These are phyloP conservation scores for Trachops cirrhosus DNA, from an alignment of 2,797 vertebrate genomes.

Conservation along the genomic window DNA sequence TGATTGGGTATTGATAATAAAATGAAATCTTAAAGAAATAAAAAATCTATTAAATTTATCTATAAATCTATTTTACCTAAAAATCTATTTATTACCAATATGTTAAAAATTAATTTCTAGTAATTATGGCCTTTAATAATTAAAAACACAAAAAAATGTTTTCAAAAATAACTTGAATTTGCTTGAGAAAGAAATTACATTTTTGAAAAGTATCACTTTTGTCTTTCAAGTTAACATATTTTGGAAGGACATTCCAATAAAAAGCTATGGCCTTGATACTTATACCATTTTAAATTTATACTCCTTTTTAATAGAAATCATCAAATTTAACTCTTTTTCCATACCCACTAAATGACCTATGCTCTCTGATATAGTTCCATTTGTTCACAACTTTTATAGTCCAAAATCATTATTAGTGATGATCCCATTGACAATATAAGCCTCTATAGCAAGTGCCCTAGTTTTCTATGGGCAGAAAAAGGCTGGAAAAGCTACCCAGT, in stretches of 20 bases:
- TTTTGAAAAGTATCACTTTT: constrained; percentile 11
- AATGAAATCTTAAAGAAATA: neutral
- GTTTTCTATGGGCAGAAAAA: neutral
- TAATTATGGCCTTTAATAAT: neutral
- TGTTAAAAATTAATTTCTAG: neutral
- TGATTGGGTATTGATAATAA: neutral
- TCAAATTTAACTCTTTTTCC: neutral
- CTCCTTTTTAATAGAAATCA: neutral
- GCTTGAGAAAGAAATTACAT: neutral
- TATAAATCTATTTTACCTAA: neutral
- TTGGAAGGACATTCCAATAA: neutral
- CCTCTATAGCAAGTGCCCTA: neutral
- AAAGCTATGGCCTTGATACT: neutral
- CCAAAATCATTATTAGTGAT: neutral
- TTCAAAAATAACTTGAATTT: neutral
- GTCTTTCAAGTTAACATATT: neutral
- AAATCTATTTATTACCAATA: neutral
- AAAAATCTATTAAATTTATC: neutral
- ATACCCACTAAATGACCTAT: neutral
- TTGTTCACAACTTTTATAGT: neutral
- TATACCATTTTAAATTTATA: neutral
- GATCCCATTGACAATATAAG: neutral
- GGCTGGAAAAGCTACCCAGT: neutral
- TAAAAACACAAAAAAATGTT: neutral
- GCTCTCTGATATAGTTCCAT: neutral